Percentiles rank a stretch among this genome's conserved stretches.
These are phyloP conservation scores for Triplophysa siluroides DNA, from an alignment of 2,113 vertebrate species.

Conservation along the genomic window DNA sequence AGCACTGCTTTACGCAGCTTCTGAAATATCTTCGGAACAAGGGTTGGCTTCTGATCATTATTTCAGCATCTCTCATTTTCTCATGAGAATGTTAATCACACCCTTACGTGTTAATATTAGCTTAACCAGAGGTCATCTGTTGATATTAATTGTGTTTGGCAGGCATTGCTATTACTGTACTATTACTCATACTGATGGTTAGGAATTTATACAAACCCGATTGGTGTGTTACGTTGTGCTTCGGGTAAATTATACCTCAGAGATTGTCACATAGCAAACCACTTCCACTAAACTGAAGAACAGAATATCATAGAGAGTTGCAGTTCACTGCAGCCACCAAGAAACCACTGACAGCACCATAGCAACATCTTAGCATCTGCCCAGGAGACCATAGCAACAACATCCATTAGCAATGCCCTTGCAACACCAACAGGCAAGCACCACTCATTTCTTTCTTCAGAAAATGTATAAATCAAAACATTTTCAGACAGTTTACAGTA, in stretches of 20 bases:
- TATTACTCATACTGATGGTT: no score
- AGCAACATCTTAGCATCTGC: neutral
- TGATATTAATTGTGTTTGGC: constrained; percentile 7
- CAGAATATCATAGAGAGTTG: no score
- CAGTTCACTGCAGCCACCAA: neutral
- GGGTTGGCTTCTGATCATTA: constrained; percentile 25
- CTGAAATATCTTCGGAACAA: constrained; percentile 11
- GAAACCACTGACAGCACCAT: neutral
- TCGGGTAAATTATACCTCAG: no score
- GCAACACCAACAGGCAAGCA: no score
- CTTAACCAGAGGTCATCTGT: neutral
- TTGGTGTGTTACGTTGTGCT: no score
- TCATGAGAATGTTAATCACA: neutral
- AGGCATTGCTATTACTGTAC: neutral
- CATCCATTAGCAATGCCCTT: neutral
- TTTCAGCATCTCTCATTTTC: neutral
- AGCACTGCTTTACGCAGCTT: constrained; percentile 24
- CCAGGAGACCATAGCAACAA: neutral
- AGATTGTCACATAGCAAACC: no score
- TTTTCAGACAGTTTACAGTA: no score
- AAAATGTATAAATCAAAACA: no score
- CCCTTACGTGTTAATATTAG: neutral
- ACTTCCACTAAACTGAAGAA: no score
- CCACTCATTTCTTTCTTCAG: no score
- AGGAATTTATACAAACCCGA: no score